Evolutionary conservation across 2,888 invertebrate species (phyloP), one percentile per base, ranked within the genome.

Genomic region (Pollenia labialis): DNA sequence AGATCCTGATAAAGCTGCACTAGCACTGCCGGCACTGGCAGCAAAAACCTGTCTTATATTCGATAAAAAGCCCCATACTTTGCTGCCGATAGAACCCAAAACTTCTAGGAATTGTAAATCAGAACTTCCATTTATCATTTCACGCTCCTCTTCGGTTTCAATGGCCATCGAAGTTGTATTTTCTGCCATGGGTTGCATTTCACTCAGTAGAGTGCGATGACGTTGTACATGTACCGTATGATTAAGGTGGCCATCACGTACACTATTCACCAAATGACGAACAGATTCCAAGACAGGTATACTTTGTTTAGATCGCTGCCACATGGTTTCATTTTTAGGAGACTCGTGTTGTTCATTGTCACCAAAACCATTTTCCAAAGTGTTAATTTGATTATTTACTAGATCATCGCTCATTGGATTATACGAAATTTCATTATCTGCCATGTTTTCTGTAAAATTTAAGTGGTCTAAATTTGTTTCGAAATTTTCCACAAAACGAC

Each of bases 131-230:
- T 92, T 91, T 16, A 91, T 91, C 85, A 90, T 89, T 69, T 92
- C 92, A 1, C 93, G 92, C 87, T 92, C 92, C 79, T 91, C 91
- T 83, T 92, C 92, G 9, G 92, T 92, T 71, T 92, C 92, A 60
- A 92, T 92, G n/a, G 91, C 92, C 54, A 89, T 48, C 2, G 92
- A 90, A 1, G 46, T 48, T 9, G 68, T 82, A 42, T 88, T 85
- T 16, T 89, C 88, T 32, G 89, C 81, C 52, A 90, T 90, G 0
- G 89, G 90, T 16, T 85, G 89, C 75, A 85, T 85, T 40, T 79
- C 81, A 54, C 91, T 71, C 14, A 89, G 89, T 52, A 91, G 79
- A 80, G 91, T 87, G 9, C 90, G 92, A 62, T 91, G 91, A 3
- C 90, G 76, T 44, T 88, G 18, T 2, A 85, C 85, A 77, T 88